Base-by-base conservation (phyloP, 2,888 invertebrate genomes). In the Artemia sinica region DNA sequence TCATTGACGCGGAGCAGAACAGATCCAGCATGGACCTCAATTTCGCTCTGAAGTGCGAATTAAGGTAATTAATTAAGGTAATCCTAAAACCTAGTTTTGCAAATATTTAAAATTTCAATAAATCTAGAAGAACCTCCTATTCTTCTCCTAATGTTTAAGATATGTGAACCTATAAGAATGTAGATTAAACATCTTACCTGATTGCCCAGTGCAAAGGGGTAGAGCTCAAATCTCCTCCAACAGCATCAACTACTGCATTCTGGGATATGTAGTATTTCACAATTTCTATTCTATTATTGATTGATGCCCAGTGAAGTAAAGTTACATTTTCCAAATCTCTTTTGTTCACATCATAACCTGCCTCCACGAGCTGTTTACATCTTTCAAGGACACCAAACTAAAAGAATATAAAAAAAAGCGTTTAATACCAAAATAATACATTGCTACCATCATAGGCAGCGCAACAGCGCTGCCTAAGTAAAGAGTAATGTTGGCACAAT, bases 131-230 rank as follows among this genome's bases (percentile, higher is more conserved):
- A 13, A 13, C 14, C 13, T 52, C 58, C 14, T 13, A 13, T 14
- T n/a, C 13, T 14, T 52, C 58, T n/a, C 13, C 58, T 52, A 13
- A 13, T n/a, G 58, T 52, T 52, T 14, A 4, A 28, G 28, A 28
- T 28, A 28, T 28, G 28, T 28, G 28, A 28, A 28, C 28, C 28
- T 28, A 4, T 28, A 28, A 28, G 28, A 28, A 28, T 4, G 28
- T 28, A 28, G 28, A 28, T 28, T 28, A 66, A 18, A 18, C 4
- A 68, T 70, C 71, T 72, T 73, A 84, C 82, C 95, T 85, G 70
- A 93, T 89, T 0, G 97, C 96, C 98, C 98, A 98, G 79, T 98
- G 97, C 73, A 98, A 81, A 18, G 98, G 96, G 13, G 97, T 96
- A 2, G 97, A 93, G 76, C 87, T 86, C 71, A 98, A 81, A 79